A percentile compares a stretch with the other conserved stretches of the same genome.
These are phyloP conservation scores for Xyliphius kryptos DNA, from an alignment of 2,113 vertebrate genomes.

Conservation along the genomic window DNA sequence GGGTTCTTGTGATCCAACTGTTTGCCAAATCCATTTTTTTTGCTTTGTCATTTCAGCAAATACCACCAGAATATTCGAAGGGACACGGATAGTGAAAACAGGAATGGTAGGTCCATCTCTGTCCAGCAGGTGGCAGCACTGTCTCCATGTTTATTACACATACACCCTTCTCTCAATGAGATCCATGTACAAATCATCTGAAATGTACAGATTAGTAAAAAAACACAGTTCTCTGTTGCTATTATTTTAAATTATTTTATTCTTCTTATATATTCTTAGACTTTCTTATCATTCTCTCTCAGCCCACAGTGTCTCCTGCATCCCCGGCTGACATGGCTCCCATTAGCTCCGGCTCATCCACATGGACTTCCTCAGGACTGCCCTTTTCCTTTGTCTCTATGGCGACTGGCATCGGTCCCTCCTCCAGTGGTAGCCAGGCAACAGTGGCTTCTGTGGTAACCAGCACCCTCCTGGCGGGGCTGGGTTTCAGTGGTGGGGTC, in stretches of 20 bases:
- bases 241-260: too few species aligned
- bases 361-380: slow-evolving; percentile 92
- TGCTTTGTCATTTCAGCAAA: slow-evolving; percentile 82
- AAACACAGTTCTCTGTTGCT: too few species aligned
- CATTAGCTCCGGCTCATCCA: slow-evolving; percentile 94
- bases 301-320: slow-evolving; percentile 91
- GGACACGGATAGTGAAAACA: slow-evolving; percentile 93
- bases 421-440: slow-evolving; percentile 90
- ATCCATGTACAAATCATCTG: too few species aligned
- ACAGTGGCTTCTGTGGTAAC: slow-evolving; percentile 91
- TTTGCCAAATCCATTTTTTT: too few species aligned
- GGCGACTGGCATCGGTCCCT: slow-evolving; percentile 91
- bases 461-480: slow-evolving; percentile 86
- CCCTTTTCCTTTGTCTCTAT: slow-evolving; percentile 97
- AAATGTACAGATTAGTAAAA: too few species aligned
- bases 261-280: too few species aligned
- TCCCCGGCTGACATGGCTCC: slow-evolving; percentile 96
- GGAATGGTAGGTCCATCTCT: slow-evolving; percentile 83
- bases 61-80: slow-evolving; percentile 95
- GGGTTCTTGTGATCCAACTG: too few species aligned
- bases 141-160: too few species aligned
- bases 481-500: slow-evolving; percentile 85
- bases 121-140: slow-evolving; percentile 55
- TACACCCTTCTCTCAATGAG: too few species aligned
- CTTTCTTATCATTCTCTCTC: slow-evolving; percentile 3